Conservation (phyloP, 1,140 invertebrate species). For the Arion vulgaris region DNA sequence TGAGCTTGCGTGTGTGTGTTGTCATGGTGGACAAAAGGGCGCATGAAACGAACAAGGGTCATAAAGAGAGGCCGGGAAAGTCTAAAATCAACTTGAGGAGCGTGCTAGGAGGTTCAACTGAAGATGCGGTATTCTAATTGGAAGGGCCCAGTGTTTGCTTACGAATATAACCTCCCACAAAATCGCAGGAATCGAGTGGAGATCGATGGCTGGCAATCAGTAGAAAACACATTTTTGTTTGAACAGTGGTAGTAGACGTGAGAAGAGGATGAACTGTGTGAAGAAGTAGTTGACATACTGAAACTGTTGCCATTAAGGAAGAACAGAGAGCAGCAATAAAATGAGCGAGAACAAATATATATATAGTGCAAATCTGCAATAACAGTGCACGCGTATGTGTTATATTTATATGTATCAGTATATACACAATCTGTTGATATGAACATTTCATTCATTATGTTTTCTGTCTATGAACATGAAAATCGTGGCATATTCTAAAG, state of each 20-base stretch:
- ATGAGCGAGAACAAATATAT: no score
- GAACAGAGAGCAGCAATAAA: no score
- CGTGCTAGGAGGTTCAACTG: not conserved
- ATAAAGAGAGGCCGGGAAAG: not conserved
- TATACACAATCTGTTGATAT: no score
- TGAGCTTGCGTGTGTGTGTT: not conserved
- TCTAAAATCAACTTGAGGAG: not conserved
- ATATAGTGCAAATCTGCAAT: no score
- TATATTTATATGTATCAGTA: no score
- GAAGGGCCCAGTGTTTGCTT: not conserved
- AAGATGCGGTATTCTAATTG: slow-evolving; percentile 8
- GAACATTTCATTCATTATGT: no score
- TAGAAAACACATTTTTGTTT: slow-evolving; percentile 10
- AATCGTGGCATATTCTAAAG: no score
- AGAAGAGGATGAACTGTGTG: not conserved
- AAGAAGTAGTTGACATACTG: not conserved
- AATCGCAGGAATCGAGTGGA: not conserved
- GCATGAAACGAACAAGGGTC: not conserved
- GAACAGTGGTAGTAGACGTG: not conserved
- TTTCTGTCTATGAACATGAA: no score
- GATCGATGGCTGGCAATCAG: not conserved
- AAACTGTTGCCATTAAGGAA: not conserved
- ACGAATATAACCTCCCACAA: not conserved
- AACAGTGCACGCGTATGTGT: no score
- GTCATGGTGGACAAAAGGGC: not conserved